Evolutionary conservation across 2,888 invertebrate species (phyloP), one percentile per base, ranked within the genome.

Genomic region (Seira sanloemensis): DNA sequence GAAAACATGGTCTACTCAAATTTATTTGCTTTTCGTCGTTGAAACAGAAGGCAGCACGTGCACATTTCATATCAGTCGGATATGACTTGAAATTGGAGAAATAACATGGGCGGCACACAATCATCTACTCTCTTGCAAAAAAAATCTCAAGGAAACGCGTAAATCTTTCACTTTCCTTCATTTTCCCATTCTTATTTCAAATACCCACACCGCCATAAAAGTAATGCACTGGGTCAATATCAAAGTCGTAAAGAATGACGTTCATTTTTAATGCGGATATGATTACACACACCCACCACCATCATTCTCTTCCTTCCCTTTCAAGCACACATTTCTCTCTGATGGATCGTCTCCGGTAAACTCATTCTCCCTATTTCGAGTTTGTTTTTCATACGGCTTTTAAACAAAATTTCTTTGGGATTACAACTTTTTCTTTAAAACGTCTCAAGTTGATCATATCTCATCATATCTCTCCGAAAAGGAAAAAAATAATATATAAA

Each of bases 141-240:
- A n/a, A n/a, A n/a, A n/a, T n/a, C n/a, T n/a, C n/a, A n/a, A n/a
- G n/a, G n/a, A n/a, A n/a, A n/a, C 16, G n/a, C 12, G 50, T 16
- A 50, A 50, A 50, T 50, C 50, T 50, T 50, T 50, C 50, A 12
- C n/a, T 50, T 50, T 50, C n/a, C 12, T 50, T 12, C 16, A 18
- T 50, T 50, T 50, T 18, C 50, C n/a, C 50, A n/a, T 7, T 50
- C 16, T 50, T 50, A 18, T 50, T 50, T 50, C 50, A 50, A 50
- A 50, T 50, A 18, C 50, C 16, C 50, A 50, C 5, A 50, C n/a
- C n/a, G n/a, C n/a, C n/a, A n/a, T n/a, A n/a, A 50, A 50, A 37
- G 12, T n/a, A 50, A 50, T 50, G 16, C 5, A n/a, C n/a, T 50
- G 16, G 50, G 76, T 76, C 76, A 76, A 67, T 66, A 68, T 76